Evolutionary conservation across 2,888 invertebrate genomes (phyloP).

Genomic region (Dione vanillae): DNA sequence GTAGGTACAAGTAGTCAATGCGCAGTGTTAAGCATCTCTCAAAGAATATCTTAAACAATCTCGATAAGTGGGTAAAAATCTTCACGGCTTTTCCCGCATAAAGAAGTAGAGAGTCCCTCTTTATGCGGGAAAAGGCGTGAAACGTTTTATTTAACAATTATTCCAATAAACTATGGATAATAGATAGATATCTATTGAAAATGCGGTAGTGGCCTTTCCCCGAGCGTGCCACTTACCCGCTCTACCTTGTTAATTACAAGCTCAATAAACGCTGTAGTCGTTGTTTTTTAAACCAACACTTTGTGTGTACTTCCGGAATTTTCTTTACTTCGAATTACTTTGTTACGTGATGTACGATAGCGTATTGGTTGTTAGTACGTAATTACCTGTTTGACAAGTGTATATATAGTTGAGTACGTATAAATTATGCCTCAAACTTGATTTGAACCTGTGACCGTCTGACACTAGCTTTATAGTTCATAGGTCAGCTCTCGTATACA

Average conservation of each 20-base stretch:
- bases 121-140: too few species aligned
- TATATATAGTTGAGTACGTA: too few species aligned
- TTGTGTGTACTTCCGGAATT: constrained; percentile 13
- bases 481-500: too few species aligned
- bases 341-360: background rate
- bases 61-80: too few species aligned
- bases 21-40: too few species aligned
- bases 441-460: too few species aligned
- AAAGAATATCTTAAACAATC: too few species aligned
- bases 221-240: constrained; percentile 39
- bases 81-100: too few species aligned
- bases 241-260: constrained; percentile 42
- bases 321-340: constrained; percentile 5
- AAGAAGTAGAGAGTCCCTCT: too few species aligned
- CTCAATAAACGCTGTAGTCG: constrained; percentile 24
- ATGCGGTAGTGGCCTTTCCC: constrained; percentile 38
- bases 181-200: constrained; percentile 24
- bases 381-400: background rate
- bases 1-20: too few species aligned
- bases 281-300: constrained; percentile 20
- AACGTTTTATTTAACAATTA: background rate
- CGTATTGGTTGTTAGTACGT: background rate
- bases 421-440: too few species aligned
- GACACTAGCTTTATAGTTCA: too few species aligned
- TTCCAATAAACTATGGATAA: background rate